Evolutionary conservation across 37 sponge, comb jelly and placozoan genomes (phyloP).

Genomic region (Axinella damicornis): DNA sequence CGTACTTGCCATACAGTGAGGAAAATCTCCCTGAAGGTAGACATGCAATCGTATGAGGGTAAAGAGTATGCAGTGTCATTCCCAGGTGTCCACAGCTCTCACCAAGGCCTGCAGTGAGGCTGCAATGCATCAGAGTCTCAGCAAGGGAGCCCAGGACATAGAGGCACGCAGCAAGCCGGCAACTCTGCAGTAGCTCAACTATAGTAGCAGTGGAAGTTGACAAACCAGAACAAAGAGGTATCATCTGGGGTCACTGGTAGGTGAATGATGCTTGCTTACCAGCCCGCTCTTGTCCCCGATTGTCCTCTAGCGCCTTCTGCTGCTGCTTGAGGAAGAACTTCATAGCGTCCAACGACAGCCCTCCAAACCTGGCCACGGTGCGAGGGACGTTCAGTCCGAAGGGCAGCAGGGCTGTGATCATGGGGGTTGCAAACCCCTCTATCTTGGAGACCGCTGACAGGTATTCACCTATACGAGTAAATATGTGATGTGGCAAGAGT

Average conservation of each 20-base stretch:
- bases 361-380: neutral
- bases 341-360: conserved; percentile 28
- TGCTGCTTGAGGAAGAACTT: conserved; percentile 78
- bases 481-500: too few species aligned
- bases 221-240: too few species aligned
- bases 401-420: neutral
- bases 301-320: conserved; percentile 50
- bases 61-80: too few species aligned
- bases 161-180: conserved; percentile 50
- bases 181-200: conserved; percentile 58
- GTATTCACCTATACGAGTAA: conserved; percentile 50
- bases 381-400: conserved; percentile 27
- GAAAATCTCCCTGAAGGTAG: conserved; percentile 42
- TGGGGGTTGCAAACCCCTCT: conserved; percentile 11
- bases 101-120: conserved; percentile 57
- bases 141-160: conserved; percentile 38
- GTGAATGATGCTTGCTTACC: too few species aligned
- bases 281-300: neutral
- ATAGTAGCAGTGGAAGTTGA: neutral
- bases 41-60: too few species aligned
- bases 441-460: conserved; percentile 18
- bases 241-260: too few species aligned
- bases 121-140: conserved; percentile 45
- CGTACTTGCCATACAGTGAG: conserved; percentile 43
- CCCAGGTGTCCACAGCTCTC: neutral